These are phyloP conservation scores for Misgurnus mizolepis DNA, from an alignment of 2,113 vertebrate genomes.

Conservation along the genomic window DNA sequence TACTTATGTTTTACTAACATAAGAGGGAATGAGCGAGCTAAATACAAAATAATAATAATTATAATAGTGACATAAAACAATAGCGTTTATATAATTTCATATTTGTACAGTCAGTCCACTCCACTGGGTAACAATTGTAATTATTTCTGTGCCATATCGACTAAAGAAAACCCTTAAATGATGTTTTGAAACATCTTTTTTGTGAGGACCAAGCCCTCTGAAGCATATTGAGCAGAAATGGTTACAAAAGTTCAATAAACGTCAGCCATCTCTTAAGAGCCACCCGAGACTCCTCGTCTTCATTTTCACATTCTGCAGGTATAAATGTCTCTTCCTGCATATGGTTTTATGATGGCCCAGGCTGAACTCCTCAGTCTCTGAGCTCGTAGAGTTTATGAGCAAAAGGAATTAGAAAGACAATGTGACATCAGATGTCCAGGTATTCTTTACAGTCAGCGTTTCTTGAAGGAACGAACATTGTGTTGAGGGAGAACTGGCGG, in stretches of 20 bases:
- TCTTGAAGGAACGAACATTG: conserved; percentile 83
- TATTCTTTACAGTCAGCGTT: conserved; percentile 78
- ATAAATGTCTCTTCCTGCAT: conserved; percentile 2
- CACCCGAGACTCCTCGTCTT: neutral
- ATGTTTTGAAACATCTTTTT: neutral
- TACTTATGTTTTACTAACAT: neutral
- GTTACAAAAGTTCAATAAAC: too few relatives aligned
- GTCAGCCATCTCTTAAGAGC: neutral
- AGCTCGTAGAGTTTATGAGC: conserved; percentile 14
- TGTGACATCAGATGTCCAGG: conserved; percentile 32
- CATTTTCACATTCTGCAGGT: neutral
- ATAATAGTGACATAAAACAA: conserved; percentile 34
- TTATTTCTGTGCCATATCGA: neutral
- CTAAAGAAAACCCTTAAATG: neutral
- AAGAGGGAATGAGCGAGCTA: conserved; percentile 4
- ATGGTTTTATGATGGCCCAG: neutral
- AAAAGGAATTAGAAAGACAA: conserved; percentile 9
- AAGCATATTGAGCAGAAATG: neutral
- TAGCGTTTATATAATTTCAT: conserved; percentile 40
- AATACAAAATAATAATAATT: conserved; percentile 21
- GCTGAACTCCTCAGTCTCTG: conserved; percentile 29
- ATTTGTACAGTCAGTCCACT: conserved; percentile 68
- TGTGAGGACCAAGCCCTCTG: neutral
- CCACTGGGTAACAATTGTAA: neutral
- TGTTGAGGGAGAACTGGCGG: conserved; percentile 80